Base-by-base conservation (phyloP, 2,113 vertebrate genomes). In the Heterocephalus glaber region DNA sequence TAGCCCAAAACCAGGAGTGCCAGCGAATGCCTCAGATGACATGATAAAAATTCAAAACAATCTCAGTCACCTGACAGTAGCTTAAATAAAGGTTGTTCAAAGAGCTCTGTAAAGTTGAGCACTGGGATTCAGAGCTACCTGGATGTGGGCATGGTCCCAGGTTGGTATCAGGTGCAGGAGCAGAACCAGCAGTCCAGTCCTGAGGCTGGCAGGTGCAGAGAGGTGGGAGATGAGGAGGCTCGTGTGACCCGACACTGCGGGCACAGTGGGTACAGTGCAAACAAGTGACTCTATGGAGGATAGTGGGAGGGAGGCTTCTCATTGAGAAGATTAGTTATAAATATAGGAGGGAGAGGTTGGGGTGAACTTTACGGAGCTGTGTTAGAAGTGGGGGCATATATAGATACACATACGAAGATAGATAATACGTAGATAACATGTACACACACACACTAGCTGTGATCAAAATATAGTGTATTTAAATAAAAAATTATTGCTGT, bases 31-130 rank as follows among this genome's bases (percentile, higher is more conserved):
- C 87, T 4, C 79, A 49, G 30, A 60, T 84, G 22, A 66, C 35
- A 76, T 76, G 76, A 81, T 85, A 44, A 61, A 88, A 94, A 82
- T 70, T 54, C 38, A 84, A 84, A 76, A 92, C 56, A 26, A n/a
- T 85, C 33, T 87, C 44, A 92, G 10, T 56, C 65, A 66, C 35
- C 24, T 79, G 60, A 56, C 58, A 68, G 47, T 1, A 72, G 33
- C 52, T 92, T 22, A 47, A 92, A 95, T 82, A 61, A 83, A 79
- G 19, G 19, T 35, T 56, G 56, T 49, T 93, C 26, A 80, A 56
- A 90, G 41, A 49, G 54, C 35, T n/a, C 33, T 77, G 20, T 92
- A 13, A 68, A 28, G 1, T 33, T 63, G 22, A 52, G 19, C 41
- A n/a, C 26, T 47, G 60, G 56, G 6, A 87, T 44, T 92, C 44